phyloP scores from a whole-genome alignment of 2,797 vertebrate species.

The Dryobates pubescens region DNA sequence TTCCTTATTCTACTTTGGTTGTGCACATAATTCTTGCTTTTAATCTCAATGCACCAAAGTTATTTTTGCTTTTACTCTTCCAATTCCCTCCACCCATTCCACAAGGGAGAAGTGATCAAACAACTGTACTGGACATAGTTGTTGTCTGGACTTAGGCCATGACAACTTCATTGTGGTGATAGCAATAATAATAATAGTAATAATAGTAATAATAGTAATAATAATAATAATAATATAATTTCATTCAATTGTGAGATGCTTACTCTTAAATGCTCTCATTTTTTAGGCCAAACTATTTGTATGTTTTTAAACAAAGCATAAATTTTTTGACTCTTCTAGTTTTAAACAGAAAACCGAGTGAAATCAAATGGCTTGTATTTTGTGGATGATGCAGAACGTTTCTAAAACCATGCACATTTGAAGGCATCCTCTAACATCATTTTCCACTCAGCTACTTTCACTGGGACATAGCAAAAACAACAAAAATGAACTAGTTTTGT shows the following conservation, averaged over 20 bases:
- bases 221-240: background rate
- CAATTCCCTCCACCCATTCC: too few relatives aligned
- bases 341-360: background rate
- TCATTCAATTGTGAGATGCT: background rate
- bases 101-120: background rate
- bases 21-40: too few relatives aligned
- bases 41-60: too few relatives aligned
- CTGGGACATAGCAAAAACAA: background rate
- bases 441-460: slow-evolving; percentile 15
- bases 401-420: background rate
- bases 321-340: background rate
- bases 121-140: background rate
- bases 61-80: too few relatives aligned
- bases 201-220: background rate
- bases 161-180: background rate
- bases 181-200: background rate
- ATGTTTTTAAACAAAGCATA: background rate
- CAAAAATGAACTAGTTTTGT: background rate
- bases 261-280: background rate
- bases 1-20: too few relatives aligned
- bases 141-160: background rate
- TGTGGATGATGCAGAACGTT: too few relatives aligned
- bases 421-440: background rate
- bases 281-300: background rate
- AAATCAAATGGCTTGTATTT: background rate